Percentiles rank a stretch among this genome's conserved stretches.
phyloP scores from a whole-genome alignment of 2,113 vertebrate genomes.

The Tyrannus savana region DNA sequence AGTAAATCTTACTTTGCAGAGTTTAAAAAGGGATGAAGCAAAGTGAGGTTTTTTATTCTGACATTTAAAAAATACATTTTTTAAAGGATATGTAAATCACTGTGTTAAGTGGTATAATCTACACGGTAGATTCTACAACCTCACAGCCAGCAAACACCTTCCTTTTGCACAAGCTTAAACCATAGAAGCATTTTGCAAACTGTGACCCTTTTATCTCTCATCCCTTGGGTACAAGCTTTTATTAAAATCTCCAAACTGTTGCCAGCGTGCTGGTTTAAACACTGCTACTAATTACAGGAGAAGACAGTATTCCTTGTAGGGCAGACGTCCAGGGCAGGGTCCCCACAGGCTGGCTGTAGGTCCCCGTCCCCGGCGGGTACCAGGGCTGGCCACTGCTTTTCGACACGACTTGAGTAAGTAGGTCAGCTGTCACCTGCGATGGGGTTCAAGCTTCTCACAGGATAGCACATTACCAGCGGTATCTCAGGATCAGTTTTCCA shows the following conservation, averaged over 20 bases:
- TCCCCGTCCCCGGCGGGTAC: background rate
- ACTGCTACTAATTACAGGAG: conserved; percentile 14
- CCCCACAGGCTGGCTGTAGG: accelerated
- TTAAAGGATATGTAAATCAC: background rate
- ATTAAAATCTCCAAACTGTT: background rate
- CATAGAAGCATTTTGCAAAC: background rate
- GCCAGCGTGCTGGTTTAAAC: background rate
- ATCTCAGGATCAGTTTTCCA: conserved; percentile 65
- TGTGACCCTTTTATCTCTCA: background rate
- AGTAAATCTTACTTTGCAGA: background rate
- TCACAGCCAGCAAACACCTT: background rate
- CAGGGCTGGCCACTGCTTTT: background rate
- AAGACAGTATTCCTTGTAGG: background rate
- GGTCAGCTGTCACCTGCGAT: conserved; percentile 70
- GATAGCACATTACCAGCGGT: background rate
- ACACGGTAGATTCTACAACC: background rate
- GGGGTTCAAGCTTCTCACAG: conserved; percentile 26
- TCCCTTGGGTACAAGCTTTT: background rate
- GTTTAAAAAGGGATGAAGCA: background rate
- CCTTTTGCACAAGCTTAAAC: background rate
- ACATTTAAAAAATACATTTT: background rate
- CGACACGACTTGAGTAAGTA: conserved; percentile 43
- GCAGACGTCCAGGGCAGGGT: background rate
- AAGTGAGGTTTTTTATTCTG: background rate
- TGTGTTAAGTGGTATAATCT: background rate